Percentiles rank a stretch among this genome's conserved stretches.
These are phyloP conservation scores for Petrocephalus schoutedeni DNA, from an alignment of 2,797 vertebrate species.

Conservation along the genomic window DNA sequence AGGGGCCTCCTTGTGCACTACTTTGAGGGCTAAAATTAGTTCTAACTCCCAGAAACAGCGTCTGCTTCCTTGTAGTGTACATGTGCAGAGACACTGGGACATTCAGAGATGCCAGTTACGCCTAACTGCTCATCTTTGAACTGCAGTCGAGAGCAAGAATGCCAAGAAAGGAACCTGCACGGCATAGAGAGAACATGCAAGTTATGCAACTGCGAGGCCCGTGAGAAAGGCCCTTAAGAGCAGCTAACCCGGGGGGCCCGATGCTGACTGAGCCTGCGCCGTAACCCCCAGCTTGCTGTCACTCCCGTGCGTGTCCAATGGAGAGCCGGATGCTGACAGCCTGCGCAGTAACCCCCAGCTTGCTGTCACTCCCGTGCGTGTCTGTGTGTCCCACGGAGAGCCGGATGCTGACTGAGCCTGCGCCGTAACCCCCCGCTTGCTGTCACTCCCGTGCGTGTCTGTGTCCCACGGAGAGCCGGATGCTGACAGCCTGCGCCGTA, in stretches of 20 bases:
- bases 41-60: not conserved
- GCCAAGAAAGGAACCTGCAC: not conserved
- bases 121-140: not conserved
- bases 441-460: too few species aligned
- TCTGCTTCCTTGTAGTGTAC: not conserved
- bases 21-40: not conserved
- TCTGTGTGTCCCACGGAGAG: too few species aligned
- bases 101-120: not conserved
- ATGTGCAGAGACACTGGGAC: not conserved
- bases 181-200: not conserved
- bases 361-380: too few species aligned
- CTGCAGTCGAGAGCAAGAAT: not conserved
- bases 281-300: not conserved
- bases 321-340: not conserved
- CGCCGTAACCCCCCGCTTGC: not conserved
- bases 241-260: not conserved
- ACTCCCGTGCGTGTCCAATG: too few species aligned
- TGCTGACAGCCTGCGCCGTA: not conserved
- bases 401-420: not conserved
- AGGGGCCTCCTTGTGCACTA: not conserved
- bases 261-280: not conserved
- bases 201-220: not conserved
- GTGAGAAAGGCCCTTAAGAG: not conserved
- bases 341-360: not conserved
- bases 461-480: too few species aligned